A percentile compares a stretch with the other conserved stretches of the same genome.
Evolutionary conservation across 2,113 vertebrate species (phyloP).

Genomic region (Corythoichthys haematopterus): DNA sequence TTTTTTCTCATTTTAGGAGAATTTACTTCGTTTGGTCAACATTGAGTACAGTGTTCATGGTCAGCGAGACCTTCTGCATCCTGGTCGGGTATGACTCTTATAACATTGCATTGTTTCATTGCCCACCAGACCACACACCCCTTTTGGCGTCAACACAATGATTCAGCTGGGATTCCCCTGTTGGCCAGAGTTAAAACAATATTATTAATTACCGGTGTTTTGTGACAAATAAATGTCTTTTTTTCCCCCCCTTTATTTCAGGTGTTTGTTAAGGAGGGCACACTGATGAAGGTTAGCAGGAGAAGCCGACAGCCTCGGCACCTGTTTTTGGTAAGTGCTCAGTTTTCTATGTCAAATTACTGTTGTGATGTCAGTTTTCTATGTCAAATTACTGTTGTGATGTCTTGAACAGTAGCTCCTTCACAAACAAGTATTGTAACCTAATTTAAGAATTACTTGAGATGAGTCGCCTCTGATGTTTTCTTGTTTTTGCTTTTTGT

Average conservation of each 20-base stretch:
- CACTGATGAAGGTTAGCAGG: constrained; percentile 88
- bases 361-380: constrained; percentile 1
- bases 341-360: not conserved
- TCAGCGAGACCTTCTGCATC: constrained; percentile 80
- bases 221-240: constrained; percentile 3
- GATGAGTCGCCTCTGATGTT: not conserved
- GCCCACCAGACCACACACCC: constrained; percentile 28
- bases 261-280: constrained; percentile 95
- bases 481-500: not conserved
- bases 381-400: not conserved
- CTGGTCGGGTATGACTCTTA: constrained; percentile 85
- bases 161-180: constrained; percentile 49
- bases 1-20: constrained; percentile 73
- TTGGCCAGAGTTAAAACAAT: constrained; percentile 9
- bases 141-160: constrained; percentile 45
- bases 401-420: too few relatives aligned
- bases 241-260: constrained; percentile 49
- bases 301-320: constrained; percentile 85
- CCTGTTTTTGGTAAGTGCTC: constrained; percentile 86
- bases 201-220: constrained; percentile 10
- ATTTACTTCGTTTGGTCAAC: constrained; percentile 87
- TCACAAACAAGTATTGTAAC: not conserved
- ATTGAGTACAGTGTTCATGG: constrained; percentile 86
- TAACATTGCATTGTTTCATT: constrained; percentile 60
- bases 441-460: not conserved